These are phyloP conservation scores for Artemia sinica DNA, from an alignment of 2,888 invertebrate species.

Conservation along the genomic window DNA sequence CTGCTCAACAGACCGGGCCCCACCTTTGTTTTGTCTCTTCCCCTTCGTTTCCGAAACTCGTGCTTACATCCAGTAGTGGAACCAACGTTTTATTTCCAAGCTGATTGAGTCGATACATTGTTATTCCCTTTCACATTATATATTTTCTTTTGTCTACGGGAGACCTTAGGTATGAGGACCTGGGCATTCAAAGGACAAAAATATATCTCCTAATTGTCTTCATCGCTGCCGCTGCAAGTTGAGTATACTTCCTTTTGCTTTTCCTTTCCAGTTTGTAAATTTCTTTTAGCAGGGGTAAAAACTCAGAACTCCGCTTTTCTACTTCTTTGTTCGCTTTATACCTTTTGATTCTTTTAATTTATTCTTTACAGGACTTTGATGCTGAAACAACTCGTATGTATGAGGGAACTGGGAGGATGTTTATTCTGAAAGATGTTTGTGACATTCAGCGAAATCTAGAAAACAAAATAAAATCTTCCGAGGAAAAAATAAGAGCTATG, in stretches of 20 bases:
- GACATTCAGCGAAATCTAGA: conserved; percentile 46
- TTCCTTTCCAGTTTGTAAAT: background rate
- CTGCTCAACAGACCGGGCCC: too few species aligned
- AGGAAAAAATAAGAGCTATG: conserved; percentile 47
- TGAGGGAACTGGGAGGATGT: conserved; percentile 69
- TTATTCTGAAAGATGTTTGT: conserved; percentile 48
- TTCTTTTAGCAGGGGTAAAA: conserved; percentile 15
- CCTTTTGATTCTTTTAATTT: conserved; percentile 20
- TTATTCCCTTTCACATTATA: too few species aligned
- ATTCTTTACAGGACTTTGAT: conserved; percentile 37
- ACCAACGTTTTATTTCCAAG: too few species aligned
- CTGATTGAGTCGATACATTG: too few species aligned
- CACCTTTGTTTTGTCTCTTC: too few species aligned
- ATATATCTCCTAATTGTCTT: too few species aligned
- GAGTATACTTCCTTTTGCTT: background rate
- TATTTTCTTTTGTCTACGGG: too few species aligned
- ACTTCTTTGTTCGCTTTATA: conserved; percentile 22
- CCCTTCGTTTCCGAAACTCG: too few species aligned
- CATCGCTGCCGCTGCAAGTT: too few species aligned
- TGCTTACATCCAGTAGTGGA: too few species aligned
- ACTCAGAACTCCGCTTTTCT: background rate
- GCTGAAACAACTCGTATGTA: conserved; percentile 47
- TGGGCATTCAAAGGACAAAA: too few species aligned
- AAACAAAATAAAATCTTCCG: conserved; percentile 37
- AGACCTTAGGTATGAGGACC: too few species aligned